phyloP scores from a whole-genome alignment of 2,113 vertebrate species.

The Tyto alba region DNA sequence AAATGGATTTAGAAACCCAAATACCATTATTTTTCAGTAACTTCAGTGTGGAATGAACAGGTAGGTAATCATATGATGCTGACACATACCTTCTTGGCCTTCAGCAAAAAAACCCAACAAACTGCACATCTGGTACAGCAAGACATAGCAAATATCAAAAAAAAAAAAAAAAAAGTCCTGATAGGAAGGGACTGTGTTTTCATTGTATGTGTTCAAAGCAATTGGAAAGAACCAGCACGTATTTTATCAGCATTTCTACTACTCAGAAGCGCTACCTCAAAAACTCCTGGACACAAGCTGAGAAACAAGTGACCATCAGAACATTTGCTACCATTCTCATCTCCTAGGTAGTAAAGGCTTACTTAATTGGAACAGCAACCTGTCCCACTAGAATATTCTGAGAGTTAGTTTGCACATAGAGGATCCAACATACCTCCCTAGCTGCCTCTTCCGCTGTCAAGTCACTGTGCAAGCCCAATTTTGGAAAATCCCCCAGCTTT shows the following conservation, averaged over 20 bases:
- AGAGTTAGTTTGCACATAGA: background rate
- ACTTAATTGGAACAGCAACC: background rate
- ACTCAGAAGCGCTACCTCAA: background rate
- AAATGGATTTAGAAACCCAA: background rate
- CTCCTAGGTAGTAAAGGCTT: background rate
- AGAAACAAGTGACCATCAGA: background rate
- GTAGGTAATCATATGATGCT: background rate
- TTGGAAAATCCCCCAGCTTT: background rate
- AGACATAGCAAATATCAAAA: background rate
- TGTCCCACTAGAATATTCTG: background rate
- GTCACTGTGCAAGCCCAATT: accelerated
- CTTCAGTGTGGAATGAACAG: background rate
- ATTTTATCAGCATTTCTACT: background rate
- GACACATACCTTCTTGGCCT: background rate
- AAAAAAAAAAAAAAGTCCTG: no score
- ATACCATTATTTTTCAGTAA: background rate
- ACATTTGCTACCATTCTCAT: background rate
- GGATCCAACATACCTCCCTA: background rate
- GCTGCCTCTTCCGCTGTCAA: background rate
- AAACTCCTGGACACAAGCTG: background rate
- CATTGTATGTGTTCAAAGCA: background rate
- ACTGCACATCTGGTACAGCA: background rate
- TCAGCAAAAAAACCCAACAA: no score
- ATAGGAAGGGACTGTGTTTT: no score
- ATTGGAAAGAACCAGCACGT: background rate